Base-by-base conservation (phyloP, 2,888 invertebrate species). In the Megastigmus dorsalis region DNA sequence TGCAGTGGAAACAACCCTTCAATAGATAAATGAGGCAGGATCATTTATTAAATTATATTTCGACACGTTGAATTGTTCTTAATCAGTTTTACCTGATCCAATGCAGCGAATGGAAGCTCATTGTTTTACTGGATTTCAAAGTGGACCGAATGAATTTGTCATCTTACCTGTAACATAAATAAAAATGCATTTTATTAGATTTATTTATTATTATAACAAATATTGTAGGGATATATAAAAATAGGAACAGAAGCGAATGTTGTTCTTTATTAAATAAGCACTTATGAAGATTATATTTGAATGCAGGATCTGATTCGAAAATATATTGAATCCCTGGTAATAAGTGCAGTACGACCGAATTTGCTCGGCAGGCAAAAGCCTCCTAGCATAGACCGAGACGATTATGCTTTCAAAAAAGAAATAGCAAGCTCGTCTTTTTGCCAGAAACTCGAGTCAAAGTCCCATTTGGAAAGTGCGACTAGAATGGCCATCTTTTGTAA, bases 131-230 rank as follows among this genome's bases (percentile, higher is more conserved):
- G 13, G 26, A n/a, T 4, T 1, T 41, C 41, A 26, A 41, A 5
- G 7, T n/a, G 9, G 3, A 43, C 15, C 6, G 3, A 38, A n/a
- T 28, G 15, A 28, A 26, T 9, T 43, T 43, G 28, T 36, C 30
- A n/a, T 9, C 33, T 28, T 60, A 69, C 69, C 69, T 60, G 62
- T 0, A 70, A 70, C 69, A 62, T 1, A 69, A 60, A 62, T 9
- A 18, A 50, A 43, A 18, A 52, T n/a, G 26, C n/a, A 1, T 2
- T n/a, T 68, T n/a, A n/a, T n/a, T n/a, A n/a, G n/a, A n/a, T n/a
- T n/a, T n/a, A n/a, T n/a, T n/a, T n/a, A n/a, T n/a, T n/a, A n/a
- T n/a, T n/a, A n/a, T n/a, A n/a, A n/a, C n/a, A 36, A 18, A 18
- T 23, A n/a, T 50, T 10, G 23, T 50, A 18, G n/a, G n/a, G 41